Evolutionary conservation across 2,113 vertebrate species (phyloP), one percentile per base, ranked within the genome.

Genomic region (Ptilorrhoa leucosticta): DNA sequence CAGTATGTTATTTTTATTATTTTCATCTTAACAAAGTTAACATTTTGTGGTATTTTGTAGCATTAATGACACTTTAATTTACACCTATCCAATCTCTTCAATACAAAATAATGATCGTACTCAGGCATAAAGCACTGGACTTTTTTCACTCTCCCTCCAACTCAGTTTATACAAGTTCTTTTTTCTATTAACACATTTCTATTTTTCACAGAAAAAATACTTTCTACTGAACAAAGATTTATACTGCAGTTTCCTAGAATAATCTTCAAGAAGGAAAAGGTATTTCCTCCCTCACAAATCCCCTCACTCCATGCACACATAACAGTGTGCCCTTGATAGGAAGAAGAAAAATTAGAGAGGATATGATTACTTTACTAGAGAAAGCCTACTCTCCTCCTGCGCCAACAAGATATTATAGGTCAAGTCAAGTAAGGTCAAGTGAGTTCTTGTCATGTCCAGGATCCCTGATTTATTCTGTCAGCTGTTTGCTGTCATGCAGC

Each of bases 341-440:
- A 96, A 1, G 50, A 94, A 96, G 78, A 87, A 97, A 95, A 96
- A 93, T 90, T 90, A 88, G 83, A 88, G 88, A 96, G 94, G 96
- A 96, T 96, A 93, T 76, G 54, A 95, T 96, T 96, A 94, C 70
- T 93, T 91, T 92, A 90, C 83, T 86, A 66, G 90, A 96, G 94
- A 95, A 93, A 94, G 48, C 21, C 81, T 96, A 42, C 63, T 81
- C 64, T 84, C 40, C 94, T 87, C 75, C 54, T 0, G 2, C 1
- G 10, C 93, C 96, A 91, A 65, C 78, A 81, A 90, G 54, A 91
- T 81, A 87, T 96, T 94, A 87, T 85, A 97, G 96, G 92, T 96
- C 96, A 96, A 92, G 96, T 95, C 93, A 96, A 89, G 66, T 80
- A 90, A 97, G 94, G 94, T 92, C 68, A 93, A 95, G 71, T 66